Base-by-base conservation (phyloP, 92 coral and sea anemone species). In the Muricea muricata region DNA sequence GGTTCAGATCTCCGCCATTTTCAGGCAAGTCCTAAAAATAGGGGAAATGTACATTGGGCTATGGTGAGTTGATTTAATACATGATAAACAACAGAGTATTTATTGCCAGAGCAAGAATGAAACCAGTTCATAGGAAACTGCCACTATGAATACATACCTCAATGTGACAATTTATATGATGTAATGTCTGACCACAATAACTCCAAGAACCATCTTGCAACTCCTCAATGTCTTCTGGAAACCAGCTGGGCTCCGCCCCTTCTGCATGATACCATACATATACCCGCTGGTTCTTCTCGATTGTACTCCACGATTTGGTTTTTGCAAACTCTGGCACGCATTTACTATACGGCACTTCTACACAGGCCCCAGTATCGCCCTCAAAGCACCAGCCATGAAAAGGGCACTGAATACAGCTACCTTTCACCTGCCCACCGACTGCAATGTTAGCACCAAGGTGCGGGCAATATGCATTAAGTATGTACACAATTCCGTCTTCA, bases 361-460 rank as follows among this genome's bases (percentile, higher is more conserved):
- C 86, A 48, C 99, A 96, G 24, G 86, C 80, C 3, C 99, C 99
- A 47, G 87, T 92, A 2, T 82, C 86, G 6, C 99, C 99, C 39
- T 90, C 82, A 72, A 91, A 96, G 10, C 66, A 78, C 99, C 99
- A 96, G 0, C 99, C 99, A 42, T 96, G 99, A 78, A 93, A 96
- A 0, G 99, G 99, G 61, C 99, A 96, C 66, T 90, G 92, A 1
- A 96, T 30, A 73, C 96, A 92, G 33, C 90, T 89, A 5, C 93
- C 96, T 29, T 70, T 82, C 25, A 96, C 97, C 58, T 81, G 94
- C 1, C 99, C 99, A 9, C 99, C 99, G 20, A 96, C 90, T 0
- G 92, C 99, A 33, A 96, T 83, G 77, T 96, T 96, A 11, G 99
- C 99, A 2, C 99, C 99, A 18, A 96, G 92, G 60, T 96, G 99